Base-by-base conservation (phyloP, 2,888 invertebrate genomes). In the Cheilosia soror region DNA sequence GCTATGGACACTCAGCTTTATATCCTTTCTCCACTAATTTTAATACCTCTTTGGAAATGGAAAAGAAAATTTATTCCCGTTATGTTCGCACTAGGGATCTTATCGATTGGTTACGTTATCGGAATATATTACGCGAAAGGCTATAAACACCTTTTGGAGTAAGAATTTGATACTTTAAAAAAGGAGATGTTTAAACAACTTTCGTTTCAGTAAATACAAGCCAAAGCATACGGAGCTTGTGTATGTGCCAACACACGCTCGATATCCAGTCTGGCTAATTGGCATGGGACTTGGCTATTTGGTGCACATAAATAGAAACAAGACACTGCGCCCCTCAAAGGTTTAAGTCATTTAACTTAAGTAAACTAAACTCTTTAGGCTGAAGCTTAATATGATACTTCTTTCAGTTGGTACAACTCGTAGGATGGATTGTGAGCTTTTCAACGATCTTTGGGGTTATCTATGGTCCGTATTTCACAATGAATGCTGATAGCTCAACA, bases 1-100 rank as follows among this genome's bases (percentile, higher is more conserved):
- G 92, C 93, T 2, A 93, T 94, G 3, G 94, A 94, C 72, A 93
- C 93, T 90, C 94, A 94, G 88, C 89, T 94, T 27, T 94, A 93
- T 86, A 89, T 93, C 63, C 63, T 94, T 20, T 93, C 94, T 1
- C 94, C 94, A 0, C 75, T 94, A 0, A 85, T 94, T 2, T 89
- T 94, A 29, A 90, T 92, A 47, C 91, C 93, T 0, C 88, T 94
- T 15, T 91, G 91, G 80, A 90, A 88, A 31, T 90, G 90, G 90
- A 88, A 89, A 40, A 88, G 80, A 44, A 89, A 83, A 42, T 89
- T 88, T 4, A 63, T 87, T 1, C 75, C 75, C 0, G 88, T 68
- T 1, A 79, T 90, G 1, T 55, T 89, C 0, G 7, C 88, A 4
- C 47, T 86, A 29, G 77, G 72, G 6, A 0, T 79, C 5, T 27